Percentiles rank a stretch among this genome's conserved stretches.
Evolutionary conservation across 2,888 invertebrate genomes (phyloP).

Genomic region (Rotaria magnacalcarata): DNA sequence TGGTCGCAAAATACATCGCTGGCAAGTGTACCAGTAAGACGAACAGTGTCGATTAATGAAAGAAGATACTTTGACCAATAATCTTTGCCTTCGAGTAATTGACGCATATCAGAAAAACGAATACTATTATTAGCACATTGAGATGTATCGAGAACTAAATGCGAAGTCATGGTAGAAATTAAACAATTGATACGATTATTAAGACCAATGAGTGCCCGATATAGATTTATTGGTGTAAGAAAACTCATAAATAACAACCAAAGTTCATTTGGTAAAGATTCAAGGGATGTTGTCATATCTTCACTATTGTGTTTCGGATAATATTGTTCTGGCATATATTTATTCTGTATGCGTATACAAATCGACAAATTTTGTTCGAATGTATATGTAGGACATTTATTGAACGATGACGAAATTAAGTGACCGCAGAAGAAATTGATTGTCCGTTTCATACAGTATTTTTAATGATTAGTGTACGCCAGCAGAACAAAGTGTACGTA

Average conservation of each 20-base stretch:
- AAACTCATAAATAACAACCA: conserved; percentile 25
- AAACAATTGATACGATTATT: conserved; percentile 16
- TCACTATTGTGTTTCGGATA: no score
- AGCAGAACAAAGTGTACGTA: no score
- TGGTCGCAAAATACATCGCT: background rate
- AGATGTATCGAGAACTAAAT: background rate
- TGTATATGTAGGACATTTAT: no score
- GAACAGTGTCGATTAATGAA: conserved; percentile 23
- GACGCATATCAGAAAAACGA: background rate
- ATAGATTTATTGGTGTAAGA: background rate
- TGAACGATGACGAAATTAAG: no score
- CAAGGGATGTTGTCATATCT: background rate
- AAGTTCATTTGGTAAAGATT: background rate
- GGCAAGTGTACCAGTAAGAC: background rate
- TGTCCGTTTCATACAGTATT: no score
- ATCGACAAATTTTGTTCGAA: no score
- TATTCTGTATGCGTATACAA: no score
- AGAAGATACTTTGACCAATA: background rate
- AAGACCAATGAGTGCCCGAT: background rate
- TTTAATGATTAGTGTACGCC: no score
- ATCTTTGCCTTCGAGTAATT: background rate
- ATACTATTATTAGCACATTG: background rate
- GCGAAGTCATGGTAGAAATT: background rate
- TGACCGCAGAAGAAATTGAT: no score
- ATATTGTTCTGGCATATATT: no score